These are phyloP conservation scores for Thymelicus acteon DNA, from an alignment of 2,888 invertebrate genomes.

Conservation along the genomic window DNA sequence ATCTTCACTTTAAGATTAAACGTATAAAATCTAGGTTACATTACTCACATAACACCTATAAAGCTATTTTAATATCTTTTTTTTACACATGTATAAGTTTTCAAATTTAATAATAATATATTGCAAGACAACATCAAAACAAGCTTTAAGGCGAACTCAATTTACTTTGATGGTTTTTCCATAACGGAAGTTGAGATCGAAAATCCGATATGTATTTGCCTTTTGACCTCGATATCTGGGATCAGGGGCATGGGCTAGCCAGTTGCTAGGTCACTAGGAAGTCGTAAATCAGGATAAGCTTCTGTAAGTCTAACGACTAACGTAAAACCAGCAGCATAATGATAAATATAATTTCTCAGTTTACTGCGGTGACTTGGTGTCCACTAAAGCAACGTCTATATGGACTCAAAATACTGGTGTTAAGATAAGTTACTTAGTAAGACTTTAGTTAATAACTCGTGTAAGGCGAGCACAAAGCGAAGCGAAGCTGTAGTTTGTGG, in stretches of 20 bases:
- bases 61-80: neutral
- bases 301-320: slow-evolving; percentile 21
- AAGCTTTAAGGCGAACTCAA: slow-evolving; percentile 7
- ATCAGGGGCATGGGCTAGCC: slow-evolving; percentile 28
- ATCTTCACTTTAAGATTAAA: too few species aligned
- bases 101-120: neutral
- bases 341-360: slow-evolving; percentile 8
- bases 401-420: too few species aligned
- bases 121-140: slow-evolving; percentile 22
- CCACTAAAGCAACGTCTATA: too few species aligned
- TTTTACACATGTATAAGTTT: neutral
- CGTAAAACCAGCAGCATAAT: slow-evolving; percentile 11
- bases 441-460: too few species aligned
- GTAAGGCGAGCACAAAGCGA: too few species aligned
- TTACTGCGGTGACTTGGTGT: neutral
- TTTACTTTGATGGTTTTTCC: slow-evolving; percentile 34
- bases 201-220: slow-evolving; percentile 26
- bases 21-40: too few species aligned
- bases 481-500: too few species aligned
- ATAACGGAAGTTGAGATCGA: slow-evolving; percentile 29
- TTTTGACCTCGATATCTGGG: slow-evolving; percentile 32
- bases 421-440: too few species aligned
- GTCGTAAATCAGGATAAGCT: slow-evolving; percentile 35
- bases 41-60: too few species aligned
- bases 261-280: slow-evolving; percentile 34